Evolutionary conservation across 1,140 invertebrate species (phyloP).

Genomic region (Pseudoatta argentina): DNA sequence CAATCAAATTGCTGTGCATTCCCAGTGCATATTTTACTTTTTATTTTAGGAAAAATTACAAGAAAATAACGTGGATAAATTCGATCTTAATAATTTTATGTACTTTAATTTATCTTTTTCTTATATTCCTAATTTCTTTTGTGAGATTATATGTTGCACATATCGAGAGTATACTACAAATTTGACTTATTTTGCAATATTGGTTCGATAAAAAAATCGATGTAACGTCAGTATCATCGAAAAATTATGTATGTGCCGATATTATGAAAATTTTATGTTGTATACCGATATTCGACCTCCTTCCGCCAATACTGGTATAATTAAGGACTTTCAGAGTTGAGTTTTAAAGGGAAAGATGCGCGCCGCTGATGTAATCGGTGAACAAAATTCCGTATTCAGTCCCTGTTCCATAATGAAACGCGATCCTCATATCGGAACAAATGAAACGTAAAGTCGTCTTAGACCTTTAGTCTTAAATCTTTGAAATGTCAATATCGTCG

Average conservation of each 20-base stretch:
- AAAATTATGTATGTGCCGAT: not conserved
- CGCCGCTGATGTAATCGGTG: not conserved
- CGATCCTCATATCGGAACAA: not conserved
- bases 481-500: not conserved
- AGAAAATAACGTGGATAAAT: not conserved
- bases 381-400: conserved; percentile 7
- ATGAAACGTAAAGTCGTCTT: not conserved
- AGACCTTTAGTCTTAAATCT: not conserved
- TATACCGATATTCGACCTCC: not conserved
- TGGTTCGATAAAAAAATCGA: not conserved
- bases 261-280: conserved; percentile 21
- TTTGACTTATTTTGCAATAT: not conserved
- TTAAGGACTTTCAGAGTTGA: not conserved
- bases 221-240: not conserved
- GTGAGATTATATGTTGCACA: no score
- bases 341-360: not conserved
- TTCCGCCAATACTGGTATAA: conserved; percentile 19
- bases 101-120: not conserved
- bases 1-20: not conserved
- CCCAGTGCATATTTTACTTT: not conserved
- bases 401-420: not conserved
- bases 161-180: not conserved
- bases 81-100: not conserved
- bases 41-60: not conserved
- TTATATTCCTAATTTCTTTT: not conserved